Percentiles rank a stretch among this genome's conserved stretches.
Evolutionary conservation across 2,113 vertebrate species (phyloP).

Genomic region (Muntiacus reevesi): DNA sequence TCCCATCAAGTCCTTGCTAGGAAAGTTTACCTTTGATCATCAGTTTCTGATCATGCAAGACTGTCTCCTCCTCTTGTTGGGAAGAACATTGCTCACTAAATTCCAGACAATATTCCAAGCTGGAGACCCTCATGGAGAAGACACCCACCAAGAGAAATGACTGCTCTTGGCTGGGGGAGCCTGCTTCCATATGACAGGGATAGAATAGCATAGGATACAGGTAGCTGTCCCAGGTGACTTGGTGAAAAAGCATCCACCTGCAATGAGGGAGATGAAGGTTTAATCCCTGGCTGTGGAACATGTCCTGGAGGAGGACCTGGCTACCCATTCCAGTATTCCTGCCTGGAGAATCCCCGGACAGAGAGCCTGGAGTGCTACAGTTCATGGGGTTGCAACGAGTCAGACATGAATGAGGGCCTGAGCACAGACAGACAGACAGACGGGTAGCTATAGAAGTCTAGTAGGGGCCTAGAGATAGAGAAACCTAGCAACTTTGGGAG

Average conservation of each 20-base stretch:
- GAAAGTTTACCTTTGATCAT: too few relatives aligned
- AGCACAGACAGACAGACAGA: background rate
- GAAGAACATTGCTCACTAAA: background rate
- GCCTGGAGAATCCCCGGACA: background rate
- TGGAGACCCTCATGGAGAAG: background rate
- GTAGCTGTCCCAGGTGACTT: background rate
- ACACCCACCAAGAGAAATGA: background rate
- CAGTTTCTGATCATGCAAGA: background rate
- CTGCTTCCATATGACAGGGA: background rate
- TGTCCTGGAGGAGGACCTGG: background rate
- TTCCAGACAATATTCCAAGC: background rate
- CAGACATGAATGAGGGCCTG: background rate
- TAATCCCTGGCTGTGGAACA: background rate
- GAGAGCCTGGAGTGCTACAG: background rate
- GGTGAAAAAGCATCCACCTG: background rate
- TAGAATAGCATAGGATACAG: background rate
- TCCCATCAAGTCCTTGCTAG: too few relatives aligned
- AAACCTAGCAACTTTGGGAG: background rate
- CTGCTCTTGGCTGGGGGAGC: background rate
- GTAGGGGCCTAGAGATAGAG: background rate
- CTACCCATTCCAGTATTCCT: background rate
- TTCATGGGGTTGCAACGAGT: background rate
- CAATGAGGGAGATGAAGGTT: rapidly evolving
- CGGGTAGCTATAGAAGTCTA: background rate
- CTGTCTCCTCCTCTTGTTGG: background rate